phyloP scores from a whole-genome alignment of 2,113 vertebrate species.

The Myotis yumanensis region DNA sequence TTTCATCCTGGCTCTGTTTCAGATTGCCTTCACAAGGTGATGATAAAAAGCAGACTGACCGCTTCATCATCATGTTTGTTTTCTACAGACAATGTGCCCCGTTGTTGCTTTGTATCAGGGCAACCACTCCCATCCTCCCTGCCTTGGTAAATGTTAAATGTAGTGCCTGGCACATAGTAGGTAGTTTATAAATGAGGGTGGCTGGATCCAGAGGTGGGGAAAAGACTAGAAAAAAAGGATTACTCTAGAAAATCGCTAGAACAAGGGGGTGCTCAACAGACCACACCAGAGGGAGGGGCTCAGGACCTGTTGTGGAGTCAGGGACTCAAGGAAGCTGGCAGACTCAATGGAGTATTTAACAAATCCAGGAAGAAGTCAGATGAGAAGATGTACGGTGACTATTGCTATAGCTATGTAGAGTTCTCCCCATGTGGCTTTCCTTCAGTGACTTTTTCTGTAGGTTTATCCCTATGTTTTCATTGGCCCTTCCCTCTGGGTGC shows the following conservation, averaged over 20 bases:
- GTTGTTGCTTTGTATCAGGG: neutral
- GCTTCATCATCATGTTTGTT: neutral
- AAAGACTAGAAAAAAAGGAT: neutral
- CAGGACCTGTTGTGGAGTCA: rapidly evolving
- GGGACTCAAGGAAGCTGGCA: neutral
- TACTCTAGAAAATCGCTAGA: neutral
- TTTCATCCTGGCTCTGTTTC: neutral
- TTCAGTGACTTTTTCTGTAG: neutral
- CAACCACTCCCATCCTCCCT: too few species aligned
- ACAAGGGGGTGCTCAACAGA: neutral
- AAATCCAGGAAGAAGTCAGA: neutral
- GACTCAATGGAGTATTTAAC: neutral
- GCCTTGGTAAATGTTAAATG: neutral
- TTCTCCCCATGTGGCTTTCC: neutral
- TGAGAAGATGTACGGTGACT: neutral
- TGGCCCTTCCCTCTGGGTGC: neutral
- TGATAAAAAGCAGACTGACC: neutral
- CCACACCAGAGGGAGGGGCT: neutral
- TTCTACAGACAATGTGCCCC: neutral
- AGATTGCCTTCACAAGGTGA: neutral
- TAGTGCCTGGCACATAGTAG: neutral
- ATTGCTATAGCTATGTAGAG: neutral
- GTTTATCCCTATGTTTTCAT: neutral
- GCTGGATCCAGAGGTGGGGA: neutral
- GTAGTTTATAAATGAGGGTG: neutral